Percentiles rank a stretch among this genome's conserved stretches.
These are phyloP conservation scores for Trichopoda pennipes DNA, from an alignment of 2,888 invertebrate genomes.

Conservation along the genomic window DNA sequence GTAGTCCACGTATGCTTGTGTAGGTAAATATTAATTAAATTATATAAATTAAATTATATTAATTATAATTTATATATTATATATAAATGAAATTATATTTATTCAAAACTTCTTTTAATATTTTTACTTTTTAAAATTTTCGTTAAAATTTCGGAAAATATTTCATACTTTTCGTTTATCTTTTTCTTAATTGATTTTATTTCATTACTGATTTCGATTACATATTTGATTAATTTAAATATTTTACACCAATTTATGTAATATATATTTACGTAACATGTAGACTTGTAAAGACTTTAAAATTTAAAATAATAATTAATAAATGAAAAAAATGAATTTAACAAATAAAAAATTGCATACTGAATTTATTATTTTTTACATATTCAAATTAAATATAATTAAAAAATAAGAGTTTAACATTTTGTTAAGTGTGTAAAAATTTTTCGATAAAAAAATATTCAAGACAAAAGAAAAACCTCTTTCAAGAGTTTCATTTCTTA, in stretches of 20 bases:
- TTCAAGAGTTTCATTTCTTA: constrained; percentile 64
- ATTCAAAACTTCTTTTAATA: no score
- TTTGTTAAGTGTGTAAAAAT: not conserved
- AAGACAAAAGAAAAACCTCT: constrained; percentile 30
- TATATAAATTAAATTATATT: no score
- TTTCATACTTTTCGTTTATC: no score
- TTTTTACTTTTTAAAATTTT: no score
- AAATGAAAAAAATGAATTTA: constrained; percentile 38
- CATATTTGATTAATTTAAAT: not conserved
- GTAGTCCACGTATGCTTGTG: no score
- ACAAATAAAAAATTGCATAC: constrained; percentile 6
- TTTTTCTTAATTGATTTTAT: no score
- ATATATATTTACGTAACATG: constrained; percentile 61
- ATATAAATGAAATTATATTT: no score
- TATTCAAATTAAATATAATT: not conserved
- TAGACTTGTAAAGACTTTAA: constrained; percentile 67
- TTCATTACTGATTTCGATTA: no score
- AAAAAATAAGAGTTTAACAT: no score
- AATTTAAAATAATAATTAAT: constrained; percentile 10
- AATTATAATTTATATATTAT: no score
- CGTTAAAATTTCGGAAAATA: no score
- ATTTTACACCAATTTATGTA: constrained; percentile 38
- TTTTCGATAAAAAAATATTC: not conserved
- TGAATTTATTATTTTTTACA: not conserved
- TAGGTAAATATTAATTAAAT: no score